These are phyloP conservation scores for Coenonympha arcania DNA, from an alignment of 2,888 invertebrate species.

Conservation along the genomic window DNA sequence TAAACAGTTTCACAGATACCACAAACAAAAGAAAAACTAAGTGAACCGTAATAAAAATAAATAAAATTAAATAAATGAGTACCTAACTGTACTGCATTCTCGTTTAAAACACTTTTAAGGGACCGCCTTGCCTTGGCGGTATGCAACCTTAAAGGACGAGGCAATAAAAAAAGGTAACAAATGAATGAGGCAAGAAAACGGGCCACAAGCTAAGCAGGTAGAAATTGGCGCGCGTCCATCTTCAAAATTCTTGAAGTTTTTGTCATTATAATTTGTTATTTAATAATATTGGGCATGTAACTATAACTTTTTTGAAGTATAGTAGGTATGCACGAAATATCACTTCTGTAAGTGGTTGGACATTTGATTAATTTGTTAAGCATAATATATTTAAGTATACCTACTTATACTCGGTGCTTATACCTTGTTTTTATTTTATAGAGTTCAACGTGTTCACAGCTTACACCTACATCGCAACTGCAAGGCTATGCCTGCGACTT, in stretches of 20 bases:
- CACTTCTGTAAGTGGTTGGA: too few species aligned
- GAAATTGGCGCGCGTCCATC: slow-evolving; percentile 43
- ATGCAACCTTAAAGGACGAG: slow-evolving; percentile 24
- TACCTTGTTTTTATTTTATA: too few species aligned
- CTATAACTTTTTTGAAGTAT: too few species aligned
- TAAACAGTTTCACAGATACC: not conserved
- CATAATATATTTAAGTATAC: too few species aligned
- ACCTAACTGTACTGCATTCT: slow-evolving; percentile 1
- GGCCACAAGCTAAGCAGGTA: slow-evolving; percentile 48
- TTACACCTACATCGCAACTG: too few species aligned
- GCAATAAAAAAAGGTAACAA: slow-evolving; percentile 39
- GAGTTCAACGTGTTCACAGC: too few species aligned
- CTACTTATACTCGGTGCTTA: too few species aligned
- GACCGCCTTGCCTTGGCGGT: slow-evolving; percentile 39
- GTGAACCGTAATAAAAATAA: slow-evolving; percentile 7
- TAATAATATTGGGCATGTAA: too few species aligned
- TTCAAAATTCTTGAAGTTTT: slow-evolving; percentile 26
- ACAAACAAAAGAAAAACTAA: not conserved
- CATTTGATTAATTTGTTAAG: too few species aligned
- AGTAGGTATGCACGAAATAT: too few species aligned
- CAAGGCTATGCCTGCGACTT: too few species aligned
- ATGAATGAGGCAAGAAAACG: slow-evolving; percentile 55
- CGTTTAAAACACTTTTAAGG: slow-evolving; percentile 4
- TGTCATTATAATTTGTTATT: slow-evolving; percentile 14
- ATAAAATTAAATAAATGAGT: not conserved